A percentile compares a stretch with the other conserved stretches of the same genome.
These are phyloP conservation scores for Mesoclemmys tuberculata DNA, from an alignment of 2,113 vertebrate genomes.

Conservation along the genomic window DNA sequence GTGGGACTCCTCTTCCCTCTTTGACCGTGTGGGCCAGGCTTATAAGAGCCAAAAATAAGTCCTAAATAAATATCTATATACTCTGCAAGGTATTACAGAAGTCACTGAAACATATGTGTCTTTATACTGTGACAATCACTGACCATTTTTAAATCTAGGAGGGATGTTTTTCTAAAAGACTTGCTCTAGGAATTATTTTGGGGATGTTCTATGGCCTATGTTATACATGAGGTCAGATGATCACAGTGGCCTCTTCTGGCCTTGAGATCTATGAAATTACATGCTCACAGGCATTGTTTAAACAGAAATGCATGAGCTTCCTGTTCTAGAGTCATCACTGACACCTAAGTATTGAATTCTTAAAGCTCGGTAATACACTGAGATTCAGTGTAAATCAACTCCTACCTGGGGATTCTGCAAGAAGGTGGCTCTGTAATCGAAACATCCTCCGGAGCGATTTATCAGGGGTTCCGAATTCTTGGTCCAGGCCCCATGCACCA, in stretches of 20 bases:
- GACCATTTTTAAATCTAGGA: not conserved
- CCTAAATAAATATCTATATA: not conserved
- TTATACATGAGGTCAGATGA: not conserved
- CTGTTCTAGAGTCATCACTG: not conserved
- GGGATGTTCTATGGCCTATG: not conserved
- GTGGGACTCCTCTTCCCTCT: not conserved
- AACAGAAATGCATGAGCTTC: not conserved
- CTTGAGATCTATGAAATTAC: not conserved
- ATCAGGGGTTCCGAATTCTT: conserved; percentile 84
- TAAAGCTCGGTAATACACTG: not conserved
- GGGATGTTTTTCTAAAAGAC: not conserved
- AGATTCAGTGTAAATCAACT: not conserved
- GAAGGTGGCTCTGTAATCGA: conserved; percentile 89
- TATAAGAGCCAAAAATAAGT: not conserved
- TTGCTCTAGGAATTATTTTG: not conserved
- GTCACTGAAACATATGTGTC: not conserved
- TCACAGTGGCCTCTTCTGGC: not conserved
- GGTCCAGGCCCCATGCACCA: conserved; percentile 86
- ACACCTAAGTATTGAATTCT: not conserved
- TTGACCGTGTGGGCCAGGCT: not conserved
- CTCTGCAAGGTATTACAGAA: not conserved
- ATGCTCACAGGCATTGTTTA: not conserved
- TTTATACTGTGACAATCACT: not conserved
- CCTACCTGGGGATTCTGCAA: conserved; percentile 97
- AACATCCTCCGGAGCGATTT: conserved; percentile 92